phyloP scores from a whole-genome alignment of 2,888 invertebrate species.

The Ferrisia virgata region DNA sequence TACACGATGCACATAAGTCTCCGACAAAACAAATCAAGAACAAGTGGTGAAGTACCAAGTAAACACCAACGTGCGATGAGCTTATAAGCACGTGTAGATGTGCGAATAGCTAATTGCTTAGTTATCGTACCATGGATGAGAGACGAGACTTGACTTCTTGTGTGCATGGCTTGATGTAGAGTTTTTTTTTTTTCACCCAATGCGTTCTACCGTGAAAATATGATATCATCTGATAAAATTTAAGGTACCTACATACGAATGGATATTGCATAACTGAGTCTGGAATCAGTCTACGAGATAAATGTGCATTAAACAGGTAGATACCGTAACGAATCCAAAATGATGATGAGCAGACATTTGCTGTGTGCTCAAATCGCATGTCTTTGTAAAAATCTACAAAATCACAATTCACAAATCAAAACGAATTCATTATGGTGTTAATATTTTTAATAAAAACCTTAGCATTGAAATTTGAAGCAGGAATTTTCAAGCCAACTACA shows the following conservation, averaged over 20 bases:
- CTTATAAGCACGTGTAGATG: neutral
- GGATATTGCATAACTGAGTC: neutral
- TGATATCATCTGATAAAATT: neutral
- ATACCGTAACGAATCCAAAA: neutral
- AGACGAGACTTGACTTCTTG: neutral
- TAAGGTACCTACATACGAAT: no score
- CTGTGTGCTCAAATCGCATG: no score
- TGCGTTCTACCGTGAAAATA: neutral
- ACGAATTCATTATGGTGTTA: no score
- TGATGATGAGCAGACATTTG: neutral
- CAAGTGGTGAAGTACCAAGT: neutral
- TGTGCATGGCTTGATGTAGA: neutral
- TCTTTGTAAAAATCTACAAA: no score
- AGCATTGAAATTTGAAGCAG: no score
- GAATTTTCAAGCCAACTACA: no score
- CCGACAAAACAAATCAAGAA: neutral
- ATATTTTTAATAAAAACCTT: no score
- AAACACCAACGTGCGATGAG: no score
- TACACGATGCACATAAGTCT: no score
- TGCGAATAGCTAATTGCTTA: no score
- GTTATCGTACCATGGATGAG: no score
- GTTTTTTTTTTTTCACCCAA: neutral
- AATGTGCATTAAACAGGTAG: neutral
- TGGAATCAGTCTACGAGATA: neutral
- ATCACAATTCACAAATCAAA: no score